Evolutionary conservation across 2,113 vertebrate genomes (phyloP), one percentile per base, ranked within the genome.

Genomic region (Pao palembangensis): DNA sequence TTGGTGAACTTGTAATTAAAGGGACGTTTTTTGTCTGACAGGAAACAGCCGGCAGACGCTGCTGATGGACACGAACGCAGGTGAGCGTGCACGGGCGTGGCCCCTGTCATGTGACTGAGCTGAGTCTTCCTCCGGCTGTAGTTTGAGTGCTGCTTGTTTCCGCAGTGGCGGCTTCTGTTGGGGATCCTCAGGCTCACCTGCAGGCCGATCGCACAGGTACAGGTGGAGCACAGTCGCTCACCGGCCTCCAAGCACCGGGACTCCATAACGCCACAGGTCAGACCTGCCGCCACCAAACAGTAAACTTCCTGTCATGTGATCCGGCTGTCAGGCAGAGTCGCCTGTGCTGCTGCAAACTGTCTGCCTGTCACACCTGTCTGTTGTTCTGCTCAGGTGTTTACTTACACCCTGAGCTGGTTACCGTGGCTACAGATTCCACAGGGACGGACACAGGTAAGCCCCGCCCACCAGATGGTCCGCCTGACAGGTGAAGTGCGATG

Each of bases 21-120:
- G 46, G 44, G 46, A 42, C 1, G 23, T 5, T 20, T 28, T 61
- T 13, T 55, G 17, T 69, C 51, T 60, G 66, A 18, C 52, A 91
- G 90, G 87, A 61, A 89, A 89, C 6, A 88, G 88, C 15, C 79
- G 88, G 47, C 84, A 80, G 58, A 79, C 61, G 13, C 46, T 64
- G 5, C 51, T 80, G 58, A 66, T 14, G 0, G 76, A 80, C 12
- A 5, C 31, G 3, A 53, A 63, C 0, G 15, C 53, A 82, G 86
- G 84, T 85, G 68, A 56, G n/a, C n/a, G 8, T 17, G 17, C 44
- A n/a, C 3, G 25, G 25, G 25, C 25, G 25, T 28, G 25, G 25
- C 25, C 5, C 47, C 8, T 44, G 14, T 44, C 43, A 44, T 44
- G 43, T 44, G 13, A 44, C 14, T 6, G 43, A 44, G 42, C 1